A percentile compares a stretch with the other conserved stretches of the same genome.
Conservation (phyloP, 2,888 invertebrate genomes). For the Conops quadrifasciatus region DNA sequence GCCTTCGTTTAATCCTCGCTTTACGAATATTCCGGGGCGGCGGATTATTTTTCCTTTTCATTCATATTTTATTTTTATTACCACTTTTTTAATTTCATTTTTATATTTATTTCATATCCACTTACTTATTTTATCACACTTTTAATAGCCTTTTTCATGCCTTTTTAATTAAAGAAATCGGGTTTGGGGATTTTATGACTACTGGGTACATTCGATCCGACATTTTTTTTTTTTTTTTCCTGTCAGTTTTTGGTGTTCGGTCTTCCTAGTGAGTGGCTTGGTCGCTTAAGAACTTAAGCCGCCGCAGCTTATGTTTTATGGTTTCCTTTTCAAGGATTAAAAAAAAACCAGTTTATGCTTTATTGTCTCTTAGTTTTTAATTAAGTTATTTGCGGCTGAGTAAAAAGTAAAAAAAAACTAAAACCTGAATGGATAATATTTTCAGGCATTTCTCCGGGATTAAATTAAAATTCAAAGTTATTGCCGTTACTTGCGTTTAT, state of each 20-base stretch:
- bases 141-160: conserved; percentile 7
- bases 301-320: conserved; percentile 6
- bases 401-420: too few species aligned
- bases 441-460: too few species aligned
- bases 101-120: background rate
- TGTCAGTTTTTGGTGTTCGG: background rate
- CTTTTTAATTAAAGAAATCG: conserved; percentile 20
- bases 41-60: background rate
- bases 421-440: too few species aligned
- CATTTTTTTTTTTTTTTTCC: background rate
- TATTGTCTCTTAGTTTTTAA: background rate
- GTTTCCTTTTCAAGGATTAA: background rate
- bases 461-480: too few species aligned
- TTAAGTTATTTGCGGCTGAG: background rate
- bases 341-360: too few species aligned
- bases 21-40: background rate
- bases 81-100: background rate
- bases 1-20: background rate
- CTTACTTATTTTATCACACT: background rate
- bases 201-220: conserved; percentile 7
- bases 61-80: background rate
- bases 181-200: conserved; percentile 9
- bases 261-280: background rate
- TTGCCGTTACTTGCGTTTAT: too few species aligned
- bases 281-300: conserved; percentile 10